Conservation (phyloP, 2,888 invertebrate genomes). For the Stictocephala bisonia region DNA sequence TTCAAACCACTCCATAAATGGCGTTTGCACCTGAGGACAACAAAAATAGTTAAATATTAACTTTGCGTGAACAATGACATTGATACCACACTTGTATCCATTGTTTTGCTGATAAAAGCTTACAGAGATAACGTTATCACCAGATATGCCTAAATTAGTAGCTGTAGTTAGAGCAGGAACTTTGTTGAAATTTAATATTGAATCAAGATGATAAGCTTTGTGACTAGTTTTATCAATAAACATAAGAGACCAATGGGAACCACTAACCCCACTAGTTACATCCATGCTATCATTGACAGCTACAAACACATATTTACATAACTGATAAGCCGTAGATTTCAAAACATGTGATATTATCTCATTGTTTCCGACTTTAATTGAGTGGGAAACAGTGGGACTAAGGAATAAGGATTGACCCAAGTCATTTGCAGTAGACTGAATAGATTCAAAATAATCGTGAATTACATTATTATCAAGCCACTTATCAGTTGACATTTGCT, state of each 20-base stretch:
- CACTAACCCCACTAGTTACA: not conserved
- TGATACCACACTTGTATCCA: not conserved
- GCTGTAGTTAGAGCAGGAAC: not conserved
- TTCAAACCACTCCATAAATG: conserved; percentile 1
- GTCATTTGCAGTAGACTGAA: not conserved
- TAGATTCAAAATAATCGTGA: not conserved
- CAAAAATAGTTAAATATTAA: conserved; percentile 4
- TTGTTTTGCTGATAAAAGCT: not conserved
- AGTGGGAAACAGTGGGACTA: not conserved
- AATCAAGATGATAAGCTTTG: not conserved
- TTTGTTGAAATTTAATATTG: not conserved
- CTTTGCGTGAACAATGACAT: not conserved
- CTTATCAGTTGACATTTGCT: conserved; percentile 2
- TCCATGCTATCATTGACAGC: not conserved
- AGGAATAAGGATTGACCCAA: not conserved
- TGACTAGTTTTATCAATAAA: not conserved
- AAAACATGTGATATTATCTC: not conserved
- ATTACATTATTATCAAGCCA: not conserved
- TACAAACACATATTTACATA: conserved; percentile 1
- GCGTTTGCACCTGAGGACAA: not conserved
- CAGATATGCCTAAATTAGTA: not conserved
- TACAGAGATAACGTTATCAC: not conserved
- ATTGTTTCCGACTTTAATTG: not conserved
- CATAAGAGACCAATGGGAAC: conserved; percentile 19
- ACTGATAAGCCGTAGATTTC: not conserved